Evolutionary conservation across 2,888 invertebrate species (phyloP).

Genomic region (Nematopogon swammerdamellus): DNA sequence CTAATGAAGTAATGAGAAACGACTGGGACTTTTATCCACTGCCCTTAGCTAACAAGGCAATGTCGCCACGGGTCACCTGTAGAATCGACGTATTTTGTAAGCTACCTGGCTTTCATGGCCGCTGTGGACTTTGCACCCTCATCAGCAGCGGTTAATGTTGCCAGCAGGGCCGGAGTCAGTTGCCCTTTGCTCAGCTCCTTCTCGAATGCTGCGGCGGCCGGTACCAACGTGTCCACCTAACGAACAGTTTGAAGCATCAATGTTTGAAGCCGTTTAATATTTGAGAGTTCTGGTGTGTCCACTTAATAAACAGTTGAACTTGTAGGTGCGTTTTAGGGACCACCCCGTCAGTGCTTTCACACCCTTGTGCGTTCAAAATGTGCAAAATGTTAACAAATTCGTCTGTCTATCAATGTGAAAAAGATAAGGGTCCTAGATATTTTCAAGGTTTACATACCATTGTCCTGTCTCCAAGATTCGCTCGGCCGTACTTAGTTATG

Average conservation of each 20-base stretch:
- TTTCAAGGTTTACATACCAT: slow-evolving; percentile 64
- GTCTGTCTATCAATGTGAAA: too few relatives aligned
- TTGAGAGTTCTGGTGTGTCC: too few relatives aligned
- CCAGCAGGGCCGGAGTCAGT: slow-evolving; percentile 23
- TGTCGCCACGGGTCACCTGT: background rate
- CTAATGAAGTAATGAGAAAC: too few relatives aligned
- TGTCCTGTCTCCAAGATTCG: slow-evolving; percentile 70
- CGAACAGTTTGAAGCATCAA: slow-evolving; percentile 15
- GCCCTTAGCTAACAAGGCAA: background rate
- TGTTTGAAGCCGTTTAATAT: too few relatives aligned
- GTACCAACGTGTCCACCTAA: slow-evolving; percentile 56
- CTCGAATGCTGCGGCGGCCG: slow-evolving; percentile 37
- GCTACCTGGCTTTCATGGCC: slow-evolving; percentile 53
- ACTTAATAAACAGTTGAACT: too few relatives aligned
- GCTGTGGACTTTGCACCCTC: slow-evolving; percentile 46
- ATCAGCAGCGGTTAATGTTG: slow-evolving; percentile 36
- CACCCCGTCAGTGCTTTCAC: too few relatives aligned
- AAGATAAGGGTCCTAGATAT: too few relatives aligned
- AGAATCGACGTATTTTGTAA: too few relatives aligned
- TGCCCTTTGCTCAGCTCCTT: slow-evolving; percentile 19
- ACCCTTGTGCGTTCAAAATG: too few relatives aligned
- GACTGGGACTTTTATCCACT: too few relatives aligned
- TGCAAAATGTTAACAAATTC: too few relatives aligned
- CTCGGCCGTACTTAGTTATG: slow-evolving; percentile 68
- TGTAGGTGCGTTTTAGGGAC: too few relatives aligned